phyloP scores from a whole-genome alignment of 2,113 vertebrate species.

The Mesembrinibis cayennensis region DNA sequence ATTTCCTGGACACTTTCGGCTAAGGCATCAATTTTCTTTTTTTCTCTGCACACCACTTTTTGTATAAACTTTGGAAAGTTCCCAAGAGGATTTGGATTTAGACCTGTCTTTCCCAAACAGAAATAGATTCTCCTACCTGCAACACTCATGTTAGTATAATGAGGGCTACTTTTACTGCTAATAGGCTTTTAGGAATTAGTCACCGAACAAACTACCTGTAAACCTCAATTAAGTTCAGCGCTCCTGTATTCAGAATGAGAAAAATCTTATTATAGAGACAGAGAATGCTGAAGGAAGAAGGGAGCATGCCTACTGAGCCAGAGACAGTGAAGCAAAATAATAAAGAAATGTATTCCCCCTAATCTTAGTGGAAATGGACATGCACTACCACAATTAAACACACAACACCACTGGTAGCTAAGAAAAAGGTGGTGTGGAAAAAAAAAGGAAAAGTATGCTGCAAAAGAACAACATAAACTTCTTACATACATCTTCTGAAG shows the following conservation, averaged over 20 bases:
- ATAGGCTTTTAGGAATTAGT: constrained; percentile 17
- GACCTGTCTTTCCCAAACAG: neutral
- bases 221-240: neutral
- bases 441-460: neutral
- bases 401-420: neutral
- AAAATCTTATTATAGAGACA: neutral
- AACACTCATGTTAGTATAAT: constrained; percentile 7
- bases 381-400: neutral
- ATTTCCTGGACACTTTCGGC: neutral
- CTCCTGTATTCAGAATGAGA: neutral
- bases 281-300: neutral
- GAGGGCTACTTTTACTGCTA: neutral
- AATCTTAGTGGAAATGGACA: neutral
- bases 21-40: neutral
- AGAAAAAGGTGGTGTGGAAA: neutral
- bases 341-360: neutral
- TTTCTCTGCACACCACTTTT: neutral
- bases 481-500: neutral
- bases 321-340: neutral
- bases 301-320: neutral
- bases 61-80: neutral
- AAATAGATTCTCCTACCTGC: neutral
- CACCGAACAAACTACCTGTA: neutral
- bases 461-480: neutral
- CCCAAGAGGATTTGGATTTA: neutral